Evolutionary conservation across 2,797 vertebrate species (phyloP).

Genomic region (Sitta carolinensis): DNA sequence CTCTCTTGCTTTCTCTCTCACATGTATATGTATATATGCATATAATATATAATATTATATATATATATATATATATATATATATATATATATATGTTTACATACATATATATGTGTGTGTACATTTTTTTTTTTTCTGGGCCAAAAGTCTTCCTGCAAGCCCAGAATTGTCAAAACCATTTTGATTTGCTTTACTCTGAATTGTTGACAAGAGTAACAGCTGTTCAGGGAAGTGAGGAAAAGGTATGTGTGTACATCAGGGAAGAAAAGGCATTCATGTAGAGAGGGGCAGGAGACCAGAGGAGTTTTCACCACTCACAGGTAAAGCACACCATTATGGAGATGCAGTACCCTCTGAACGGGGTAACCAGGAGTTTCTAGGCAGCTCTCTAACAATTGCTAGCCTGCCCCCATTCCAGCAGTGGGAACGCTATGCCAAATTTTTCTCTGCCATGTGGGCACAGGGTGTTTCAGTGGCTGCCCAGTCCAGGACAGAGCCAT

Average conservation of each 20-base stretch:
- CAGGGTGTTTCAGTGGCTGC: accelerated
- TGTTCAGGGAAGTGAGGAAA: neutral
- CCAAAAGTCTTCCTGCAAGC: conserved; percentile 4
- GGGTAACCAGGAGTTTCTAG: neutral
- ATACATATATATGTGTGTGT: neutral
- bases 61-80: neutral
- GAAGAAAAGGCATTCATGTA: neutral
- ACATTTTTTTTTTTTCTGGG: neutral
- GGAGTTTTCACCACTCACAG: neutral
- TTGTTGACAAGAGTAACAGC: neutral
- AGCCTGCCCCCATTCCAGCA: neutral
- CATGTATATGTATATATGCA: neutral
- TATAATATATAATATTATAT: too few species aligned
- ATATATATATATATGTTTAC: neutral
- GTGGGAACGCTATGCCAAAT: neutral
- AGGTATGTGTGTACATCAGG: neutral
- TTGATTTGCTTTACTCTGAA: neutral
- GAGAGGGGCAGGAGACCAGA: neutral
- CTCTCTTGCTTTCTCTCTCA: conserved; percentile 4
- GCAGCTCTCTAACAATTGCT: neutral
- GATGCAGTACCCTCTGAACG: neutral
- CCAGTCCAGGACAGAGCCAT: neutral
- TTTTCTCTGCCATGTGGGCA: neutral
- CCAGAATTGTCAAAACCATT: neutral
- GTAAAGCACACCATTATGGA: neutral